A percentile compares a stretch with the other conserved stretches of the same genome.
Conservation (phyloP, 2,888 invertebrate species). For the Athripsodes cinereus region DNA sequence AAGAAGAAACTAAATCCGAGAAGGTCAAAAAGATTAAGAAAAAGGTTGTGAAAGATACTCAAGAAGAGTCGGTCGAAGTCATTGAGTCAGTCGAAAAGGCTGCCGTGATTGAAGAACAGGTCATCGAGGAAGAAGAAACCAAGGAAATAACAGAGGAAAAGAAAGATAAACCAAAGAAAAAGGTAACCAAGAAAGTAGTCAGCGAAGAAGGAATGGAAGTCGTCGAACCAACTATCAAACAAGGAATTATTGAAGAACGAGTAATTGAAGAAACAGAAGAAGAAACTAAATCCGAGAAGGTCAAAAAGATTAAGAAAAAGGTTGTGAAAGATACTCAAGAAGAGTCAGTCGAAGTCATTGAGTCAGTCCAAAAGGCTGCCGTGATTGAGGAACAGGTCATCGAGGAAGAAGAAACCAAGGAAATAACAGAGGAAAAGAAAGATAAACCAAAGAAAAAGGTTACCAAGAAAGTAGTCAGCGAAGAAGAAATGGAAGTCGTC, state of each 20-base stretch:
- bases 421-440: constrained; percentile 31
- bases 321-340: constrained; percentile 26
- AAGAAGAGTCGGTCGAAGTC: constrained; percentile 18
- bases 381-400: constrained; percentile 31
- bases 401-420: neutral
- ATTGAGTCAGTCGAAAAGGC: neutral
- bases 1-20: constrained; percentile 26
- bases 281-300: no score
- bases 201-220: no score
- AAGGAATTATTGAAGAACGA: constrained; percentile 17
- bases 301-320: constrained; percentile 23
- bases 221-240: neutral
- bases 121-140: neutral
- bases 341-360: neutral
- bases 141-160: constrained; percentile 23
- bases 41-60: constrained; percentile 6
- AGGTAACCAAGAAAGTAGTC: no score
- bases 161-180: no score
- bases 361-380: constrained; percentile 28
- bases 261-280: no score
- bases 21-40: constrained; percentile 32
- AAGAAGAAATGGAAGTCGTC: constrained; percentile 31
- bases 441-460: constrained; percentile 30
- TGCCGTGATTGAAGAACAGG: no score
- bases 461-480: constrained; percentile 23